Conservation (phyloP, 2,888 invertebrate genomes). For the Galeruca laticollis region DNA sequence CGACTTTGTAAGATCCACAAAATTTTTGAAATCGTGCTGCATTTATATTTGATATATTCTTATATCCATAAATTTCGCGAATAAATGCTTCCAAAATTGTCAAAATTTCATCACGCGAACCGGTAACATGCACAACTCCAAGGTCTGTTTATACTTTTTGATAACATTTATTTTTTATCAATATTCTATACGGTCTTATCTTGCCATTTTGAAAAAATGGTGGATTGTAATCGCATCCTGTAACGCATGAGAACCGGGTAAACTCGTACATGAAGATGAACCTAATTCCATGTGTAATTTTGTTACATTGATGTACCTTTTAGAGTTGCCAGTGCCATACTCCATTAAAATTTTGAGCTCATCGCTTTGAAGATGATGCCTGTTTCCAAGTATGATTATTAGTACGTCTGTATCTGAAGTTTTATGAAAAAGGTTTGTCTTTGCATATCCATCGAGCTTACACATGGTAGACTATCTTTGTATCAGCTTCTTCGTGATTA, state of each 20-base stretch:
- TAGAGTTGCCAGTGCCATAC: slow-evolving; percentile 30
- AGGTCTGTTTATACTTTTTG: background rate
- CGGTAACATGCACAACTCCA: background rate
- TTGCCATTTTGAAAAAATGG: background rate
- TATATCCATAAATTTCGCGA: no score
- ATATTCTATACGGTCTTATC: slow-evolving; percentile 6
- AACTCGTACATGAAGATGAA: slow-evolving; percentile 38
- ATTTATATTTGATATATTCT: no score
- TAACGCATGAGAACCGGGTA: slow-evolving; percentile 47
- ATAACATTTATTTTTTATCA: background rate
- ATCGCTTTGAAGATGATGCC: slow-evolving; percentile 16
- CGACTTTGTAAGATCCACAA: no score
- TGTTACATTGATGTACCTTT: slow-evolving; percentile 39
- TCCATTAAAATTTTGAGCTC: slow-evolving; percentile 25
- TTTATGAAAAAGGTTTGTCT: background rate
- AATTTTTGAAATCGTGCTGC: no score
- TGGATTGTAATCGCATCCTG: slow-evolving; percentile 37
- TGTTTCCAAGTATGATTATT: slow-evolving; percentile 18
- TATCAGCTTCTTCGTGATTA: background rate
- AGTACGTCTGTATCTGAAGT: slow-evolving; percentile 4
- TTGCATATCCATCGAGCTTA: no score
- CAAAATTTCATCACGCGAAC: background rate
- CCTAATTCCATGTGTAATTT: slow-evolving; percentile 42
- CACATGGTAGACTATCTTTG: no score
- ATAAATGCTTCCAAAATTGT: no score